Evolutionary conservation across 2,797 vertebrate genomes (phyloP).

Genomic region (Pseudotriccus pelzelni): DNA sequence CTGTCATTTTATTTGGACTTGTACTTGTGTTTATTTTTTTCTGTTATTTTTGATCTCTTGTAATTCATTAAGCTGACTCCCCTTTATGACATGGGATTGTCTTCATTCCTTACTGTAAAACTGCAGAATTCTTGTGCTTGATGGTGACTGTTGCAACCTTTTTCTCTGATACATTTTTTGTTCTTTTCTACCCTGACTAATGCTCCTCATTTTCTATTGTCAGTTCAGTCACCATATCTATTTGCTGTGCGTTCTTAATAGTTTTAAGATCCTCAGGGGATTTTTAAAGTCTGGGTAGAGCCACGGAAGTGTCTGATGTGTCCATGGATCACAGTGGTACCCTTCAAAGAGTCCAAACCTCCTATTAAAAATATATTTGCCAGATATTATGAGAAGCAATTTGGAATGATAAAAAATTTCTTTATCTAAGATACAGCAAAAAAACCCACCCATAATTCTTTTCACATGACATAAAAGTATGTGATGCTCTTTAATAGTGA

Average conservation of each 20-base stretch:
- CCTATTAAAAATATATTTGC: background rate
- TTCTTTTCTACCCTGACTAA: background rate
- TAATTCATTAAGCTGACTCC: background rate
- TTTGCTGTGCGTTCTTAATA: background rate
- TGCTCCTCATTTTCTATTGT: background rate
- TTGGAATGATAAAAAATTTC: background rate
- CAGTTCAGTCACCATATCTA: background rate
- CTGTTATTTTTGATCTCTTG: background rate
- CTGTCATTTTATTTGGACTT: background rate
- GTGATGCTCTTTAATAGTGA: background rate
- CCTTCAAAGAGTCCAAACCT: background rate
- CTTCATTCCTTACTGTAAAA: background rate
- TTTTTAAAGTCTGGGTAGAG: background rate
- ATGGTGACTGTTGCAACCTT: background rate
- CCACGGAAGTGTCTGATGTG: background rate
- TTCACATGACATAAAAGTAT: background rate
- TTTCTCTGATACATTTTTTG: background rate
- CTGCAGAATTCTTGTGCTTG: background rate
- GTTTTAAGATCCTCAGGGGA: background rate
- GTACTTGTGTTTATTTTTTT: background rate
- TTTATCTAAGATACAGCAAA: background rate
- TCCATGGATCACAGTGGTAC: background rate
- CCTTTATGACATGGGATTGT: background rate
- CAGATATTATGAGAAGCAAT: background rate
- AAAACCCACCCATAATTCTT: background rate